Evolutionary conservation across 2,113 vertebrate species (phyloP).

Genomic region (Hepsetus odoe): DNA sequence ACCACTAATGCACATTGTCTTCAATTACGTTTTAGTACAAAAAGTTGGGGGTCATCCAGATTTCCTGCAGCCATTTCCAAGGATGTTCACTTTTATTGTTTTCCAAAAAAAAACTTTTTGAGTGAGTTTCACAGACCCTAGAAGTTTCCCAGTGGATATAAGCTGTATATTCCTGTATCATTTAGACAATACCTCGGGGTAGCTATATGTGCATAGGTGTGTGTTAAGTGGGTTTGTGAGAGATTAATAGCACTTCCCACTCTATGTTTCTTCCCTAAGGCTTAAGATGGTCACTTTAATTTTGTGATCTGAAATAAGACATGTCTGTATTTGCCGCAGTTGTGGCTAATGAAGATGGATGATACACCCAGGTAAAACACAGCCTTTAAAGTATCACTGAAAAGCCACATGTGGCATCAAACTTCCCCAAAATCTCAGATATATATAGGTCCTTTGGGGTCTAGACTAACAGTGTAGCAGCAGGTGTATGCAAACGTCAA

Average conservation of each 20-base stretch:
- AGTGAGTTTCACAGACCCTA: too few relatives aligned
- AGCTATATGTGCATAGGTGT: background rate
- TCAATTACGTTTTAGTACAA: too few relatives aligned
- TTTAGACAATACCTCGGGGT: background rate
- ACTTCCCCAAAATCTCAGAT: conserved; percentile 24
- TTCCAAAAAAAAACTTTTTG: too few relatives aligned
- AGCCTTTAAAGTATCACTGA: conserved; percentile 38
- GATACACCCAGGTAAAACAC: conserved; percentile 6
- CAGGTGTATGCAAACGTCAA: background rate
- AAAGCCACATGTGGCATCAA: conserved; percentile 6
- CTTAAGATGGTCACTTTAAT: conserved; percentile 28
- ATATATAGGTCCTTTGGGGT: conserved; percentile 1
- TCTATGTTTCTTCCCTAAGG: conserved; percentile 7
- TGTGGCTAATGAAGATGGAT: conserved; percentile 52
- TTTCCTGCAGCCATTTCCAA: too few relatives aligned
- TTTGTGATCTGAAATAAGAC: conserved; percentile 37
- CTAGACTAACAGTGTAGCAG: background rate
- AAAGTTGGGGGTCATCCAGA: too few relatives aligned
- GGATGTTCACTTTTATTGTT: too few relatives aligned
- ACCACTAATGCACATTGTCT: too few relatives aligned
- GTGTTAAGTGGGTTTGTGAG: conserved; percentile 4
- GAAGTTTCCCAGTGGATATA: background rate
- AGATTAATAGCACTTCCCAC: conserved; percentile 37
- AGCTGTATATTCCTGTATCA: too few relatives aligned
- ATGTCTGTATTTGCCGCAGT: conserved; percentile 19